phyloP scores from a whole-genome alignment of 2,888 invertebrate species.

The Ethmia dodecea region DNA sequence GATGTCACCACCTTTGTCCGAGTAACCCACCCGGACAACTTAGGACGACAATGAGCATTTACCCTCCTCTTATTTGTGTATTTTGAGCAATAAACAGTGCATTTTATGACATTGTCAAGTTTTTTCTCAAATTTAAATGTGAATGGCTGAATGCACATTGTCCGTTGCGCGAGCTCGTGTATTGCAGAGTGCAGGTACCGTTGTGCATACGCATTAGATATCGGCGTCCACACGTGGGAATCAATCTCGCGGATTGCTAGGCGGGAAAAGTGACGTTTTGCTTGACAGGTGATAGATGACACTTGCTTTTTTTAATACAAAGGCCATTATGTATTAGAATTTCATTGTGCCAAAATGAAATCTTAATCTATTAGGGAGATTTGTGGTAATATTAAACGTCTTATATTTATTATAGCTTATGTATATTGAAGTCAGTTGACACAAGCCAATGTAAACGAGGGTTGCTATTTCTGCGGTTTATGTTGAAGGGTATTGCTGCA shows the following conservation, averaged over 20 bases:
- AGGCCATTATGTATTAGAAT: too few relatives aligned
- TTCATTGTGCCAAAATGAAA: too few relatives aligned
- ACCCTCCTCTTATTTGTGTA: slow-evolving; percentile 77
- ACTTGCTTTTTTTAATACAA: slow-evolving; percentile 13
- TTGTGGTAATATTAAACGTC: too few relatives aligned
- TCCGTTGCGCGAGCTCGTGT: slow-evolving; percentile 75
- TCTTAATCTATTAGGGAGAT: too few relatives aligned
- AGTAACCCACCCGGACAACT: slow-evolving; percentile 69
- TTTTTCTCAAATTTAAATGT: slow-evolving; percentile 57
- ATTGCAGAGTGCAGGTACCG: slow-evolving; percentile 49
- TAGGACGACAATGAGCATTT: slow-evolving; percentile 65
- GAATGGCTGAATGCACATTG: slow-evolving; percentile 71
- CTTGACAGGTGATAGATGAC: slow-evolving; percentile 43
- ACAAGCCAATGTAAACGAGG: too few relatives aligned
- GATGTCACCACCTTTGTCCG: slow-evolving; percentile 75
- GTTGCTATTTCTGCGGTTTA: too few relatives aligned
- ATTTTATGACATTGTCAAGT: slow-evolving; percentile 72
- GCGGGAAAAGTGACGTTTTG: slow-evolving; percentile 55
- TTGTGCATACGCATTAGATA: slow-evolving; percentile 45
- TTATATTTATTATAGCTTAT: too few relatives aligned
- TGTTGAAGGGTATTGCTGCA: too few relatives aligned
- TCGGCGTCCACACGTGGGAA: not conserved
- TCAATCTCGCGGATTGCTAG: slow-evolving; percentile 37
- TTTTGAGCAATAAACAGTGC: slow-evolving; percentile 77
- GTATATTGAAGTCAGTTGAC: too few relatives aligned